These are phyloP conservation scores for Trachurus trachurus DNA, from an alignment of 2,797 vertebrate genomes.

Conservation along the genomic window DNA sequence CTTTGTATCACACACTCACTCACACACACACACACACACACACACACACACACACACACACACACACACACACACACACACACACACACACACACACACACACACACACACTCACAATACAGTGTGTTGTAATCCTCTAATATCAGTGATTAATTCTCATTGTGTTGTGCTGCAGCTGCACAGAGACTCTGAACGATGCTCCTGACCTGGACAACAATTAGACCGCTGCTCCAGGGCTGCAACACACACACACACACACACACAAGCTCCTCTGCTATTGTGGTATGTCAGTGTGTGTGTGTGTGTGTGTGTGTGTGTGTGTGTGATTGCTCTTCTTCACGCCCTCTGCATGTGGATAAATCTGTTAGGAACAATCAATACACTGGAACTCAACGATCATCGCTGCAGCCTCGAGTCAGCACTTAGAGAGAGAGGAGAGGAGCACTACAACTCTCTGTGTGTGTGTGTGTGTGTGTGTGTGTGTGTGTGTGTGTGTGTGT, in stretches of 20 bases:
- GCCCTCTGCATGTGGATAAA: constrained; percentile 70
- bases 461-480: constrained; percentile 5
- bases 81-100: too few species aligned
- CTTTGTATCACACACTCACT: too few species aligned
- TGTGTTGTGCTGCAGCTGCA: background rate
- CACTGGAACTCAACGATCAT: constrained; percentile 61
- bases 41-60: too few species aligned
- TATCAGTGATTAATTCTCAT: background rate
- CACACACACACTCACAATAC: background rate
- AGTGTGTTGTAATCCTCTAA: background rate
- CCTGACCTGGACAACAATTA: constrained; percentile 30
- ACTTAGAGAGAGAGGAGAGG: constrained; percentile 37
- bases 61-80: too few species aligned
- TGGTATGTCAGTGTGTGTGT: background rate
- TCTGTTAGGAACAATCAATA: constrained; percentile 72
- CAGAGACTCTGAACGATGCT: constrained; percentile 9
- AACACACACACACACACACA: constrained; percentile 19
- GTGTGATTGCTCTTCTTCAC: constrained; percentile 58
- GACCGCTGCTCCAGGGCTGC: constrained; percentile 19
- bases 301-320: background rate
- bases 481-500: too few species aligned
- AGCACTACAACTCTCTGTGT: background rate
- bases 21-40: too few species aligned
- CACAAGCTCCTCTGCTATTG: background rate
- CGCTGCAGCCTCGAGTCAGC: constrained; percentile 56